These are phyloP conservation scores for Tetramorium parvispinum DNA, from an alignment of 1,140 invertebrate genomes.

Conservation along the genomic window DNA sequence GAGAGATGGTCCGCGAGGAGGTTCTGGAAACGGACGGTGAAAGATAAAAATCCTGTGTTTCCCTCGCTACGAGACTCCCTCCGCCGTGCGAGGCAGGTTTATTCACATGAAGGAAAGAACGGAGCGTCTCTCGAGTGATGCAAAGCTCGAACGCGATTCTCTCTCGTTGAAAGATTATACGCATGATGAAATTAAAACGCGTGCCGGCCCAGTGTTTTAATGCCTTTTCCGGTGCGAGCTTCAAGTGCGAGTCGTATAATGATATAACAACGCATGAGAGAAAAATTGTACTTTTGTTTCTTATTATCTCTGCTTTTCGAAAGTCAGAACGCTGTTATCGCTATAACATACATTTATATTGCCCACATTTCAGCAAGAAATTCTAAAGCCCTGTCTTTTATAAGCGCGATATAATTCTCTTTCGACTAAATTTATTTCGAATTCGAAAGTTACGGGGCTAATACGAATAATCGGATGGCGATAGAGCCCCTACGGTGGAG, in stretches of 20 bases:
- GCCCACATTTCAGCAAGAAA: not conserved
- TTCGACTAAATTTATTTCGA: not conserved
- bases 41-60: constrained; percentile 52
- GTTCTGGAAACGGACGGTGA: constrained; percentile 27
- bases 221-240: not conserved
- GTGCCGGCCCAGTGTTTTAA: not conserved
- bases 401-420: not conserved
- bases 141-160: constrained; percentile 20
- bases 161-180: not conserved
- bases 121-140: not conserved
- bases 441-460: not conserved
- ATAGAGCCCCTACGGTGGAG: not conserved
- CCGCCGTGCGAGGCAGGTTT: not conserved
- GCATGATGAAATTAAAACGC: constrained; percentile 26
- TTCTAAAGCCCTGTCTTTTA: not conserved
- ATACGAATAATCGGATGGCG: not conserved
- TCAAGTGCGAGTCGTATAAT: not conserved
- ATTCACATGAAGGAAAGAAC: constrained; percentile 9
- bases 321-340: not conserved
- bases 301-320: not conserved
- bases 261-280: not conserved
- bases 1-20: not conserved
- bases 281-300: constrained; percentile 21
- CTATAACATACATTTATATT: not conserved
- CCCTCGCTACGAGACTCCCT: not conserved